Base-by-base conservation (phyloP, 2,113 vertebrate genomes). In the Platysteira castanea region DNA sequence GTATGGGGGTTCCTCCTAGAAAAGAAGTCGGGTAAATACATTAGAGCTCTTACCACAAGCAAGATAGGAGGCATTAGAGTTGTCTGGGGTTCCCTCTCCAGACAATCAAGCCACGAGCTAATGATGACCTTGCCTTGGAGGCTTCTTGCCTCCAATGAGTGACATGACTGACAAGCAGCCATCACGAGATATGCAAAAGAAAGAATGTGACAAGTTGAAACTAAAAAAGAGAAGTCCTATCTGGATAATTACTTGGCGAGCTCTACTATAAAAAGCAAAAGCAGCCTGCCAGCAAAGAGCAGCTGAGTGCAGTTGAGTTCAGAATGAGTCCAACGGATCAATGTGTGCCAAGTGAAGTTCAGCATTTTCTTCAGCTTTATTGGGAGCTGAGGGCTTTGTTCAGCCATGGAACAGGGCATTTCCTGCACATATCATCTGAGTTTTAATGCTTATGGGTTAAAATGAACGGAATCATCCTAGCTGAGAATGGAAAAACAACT, bases 101-200 rank as follows among this genome's bases (percentile, higher is more conserved):
- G 95, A 95, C 73, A 93, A 91, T 94, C 74, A 96, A 96, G 84
- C 74, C 82, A 88, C 67, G 54, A 87, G 73, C 56, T 96, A 96
- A 97, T 83, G 90, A 96, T 92, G 57, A 97, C 96, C 82, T 96
- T n/a, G n/a, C n/a, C n/a, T n/a, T n/a, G n/a, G 64, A 89, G 95
- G 97, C 93, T 86, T 56, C 81, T 87, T 81, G 82, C 68, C 87
- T 82, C 65, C 64, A 82, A 63, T 61, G 73, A 87, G 68, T 93
- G 89, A 79, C 44, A 50, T 14, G 57, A 68, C 63, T 97, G 97
- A 97, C 95, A 96, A 86, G 85, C 67, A 92, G 78, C 64, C 80
- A 94, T 95, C 92, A 89, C 0, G 18, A 82, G 47, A 67, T 77
- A 64, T 50, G 67, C 0, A 77, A 95, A 96, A 91, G 30, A 63